phyloP scores from a whole-genome alignment of 2,797 vertebrate species.

The Sitta carolinensis region DNA sequence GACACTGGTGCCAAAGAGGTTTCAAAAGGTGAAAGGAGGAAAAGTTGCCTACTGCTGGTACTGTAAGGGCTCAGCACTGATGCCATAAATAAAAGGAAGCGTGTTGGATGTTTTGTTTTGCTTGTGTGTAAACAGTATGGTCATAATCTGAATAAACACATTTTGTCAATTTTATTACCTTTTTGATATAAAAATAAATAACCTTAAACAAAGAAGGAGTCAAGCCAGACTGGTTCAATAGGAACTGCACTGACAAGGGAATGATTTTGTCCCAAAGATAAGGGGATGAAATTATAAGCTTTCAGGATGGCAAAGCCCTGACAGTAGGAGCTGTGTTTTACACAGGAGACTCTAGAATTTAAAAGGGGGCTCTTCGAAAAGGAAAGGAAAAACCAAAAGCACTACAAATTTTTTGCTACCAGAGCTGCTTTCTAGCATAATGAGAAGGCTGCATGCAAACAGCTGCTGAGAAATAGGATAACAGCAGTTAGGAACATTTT shows the following conservation, averaged over 20 bases:
- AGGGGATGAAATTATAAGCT: neutral
- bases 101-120: neutral
- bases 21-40: neutral
- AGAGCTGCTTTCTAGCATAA: neutral
- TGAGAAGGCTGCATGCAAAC: neutral
- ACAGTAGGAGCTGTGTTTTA: neutral
- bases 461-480: neutral
- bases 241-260: constrained; percentile 31
- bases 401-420: neutral
- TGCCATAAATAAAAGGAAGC: neutral
- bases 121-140: neutral
- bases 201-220: constrained; percentile 12
- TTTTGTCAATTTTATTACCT: constrained; percentile 5
- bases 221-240: constrained; percentile 48
- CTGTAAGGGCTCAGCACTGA: neutral
- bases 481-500: neutral
- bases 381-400: neutral
- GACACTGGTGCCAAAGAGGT: neutral
- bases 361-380: neutral
- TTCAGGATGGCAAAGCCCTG: neutral
- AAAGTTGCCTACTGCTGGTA: neutral
- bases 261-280: constrained; percentile 9
- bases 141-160: neutral
- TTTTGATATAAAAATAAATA: constrained; percentile 13
- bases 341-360: neutral